Evolutionary conservation across 2,888 invertebrate species (phyloP).

Genomic region (Drymonia ruficornis): DNA sequence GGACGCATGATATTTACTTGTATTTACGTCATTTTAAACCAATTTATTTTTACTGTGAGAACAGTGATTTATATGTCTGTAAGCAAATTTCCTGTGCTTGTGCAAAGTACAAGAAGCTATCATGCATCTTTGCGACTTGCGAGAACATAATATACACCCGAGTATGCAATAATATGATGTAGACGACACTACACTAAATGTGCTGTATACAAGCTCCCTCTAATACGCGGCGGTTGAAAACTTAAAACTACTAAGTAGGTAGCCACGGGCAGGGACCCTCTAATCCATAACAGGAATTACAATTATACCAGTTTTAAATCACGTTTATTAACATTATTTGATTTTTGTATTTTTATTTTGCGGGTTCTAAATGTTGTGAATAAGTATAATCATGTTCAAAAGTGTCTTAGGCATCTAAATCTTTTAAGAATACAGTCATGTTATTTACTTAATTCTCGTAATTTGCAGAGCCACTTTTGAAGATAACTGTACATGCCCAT

Average conservation of each 20-base stretch:
- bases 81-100: no score
- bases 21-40: background rate
- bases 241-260: slow-evolving; percentile 14
- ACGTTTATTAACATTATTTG: slow-evolving; percentile 26
- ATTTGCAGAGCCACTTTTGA: slow-evolving; percentile 7
- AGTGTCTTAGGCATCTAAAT: slow-evolving; percentile 3
- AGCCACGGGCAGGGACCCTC: slow-evolving; percentile 32
- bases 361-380: slow-evolving; percentile 29
- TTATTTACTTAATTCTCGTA: no score
- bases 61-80: no score
- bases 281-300: slow-evolving; percentile 29
- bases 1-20: background rate
- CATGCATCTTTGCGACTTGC: slow-evolving; percentile 9
- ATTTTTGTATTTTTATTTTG: slow-evolving; percentile 12
- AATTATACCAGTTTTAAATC: slow-evolving; percentile 20
- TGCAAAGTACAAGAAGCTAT: background rate
- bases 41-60: no score
- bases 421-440: no score
- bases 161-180: slow-evolving; percentile 36
- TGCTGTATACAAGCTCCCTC: slow-evolving; percentile 32
- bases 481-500: slow-evolving; percentile 30
- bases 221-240: slow-evolving; percentile 7
- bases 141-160: slow-evolving; percentile 36
- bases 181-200: slow-evolving; percentile 40
- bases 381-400: slow-evolving; percentile 16